Evolutionary conservation across 2,888 invertebrate species (phyloP).

Genomic region (Apamea epomidion): DNA sequence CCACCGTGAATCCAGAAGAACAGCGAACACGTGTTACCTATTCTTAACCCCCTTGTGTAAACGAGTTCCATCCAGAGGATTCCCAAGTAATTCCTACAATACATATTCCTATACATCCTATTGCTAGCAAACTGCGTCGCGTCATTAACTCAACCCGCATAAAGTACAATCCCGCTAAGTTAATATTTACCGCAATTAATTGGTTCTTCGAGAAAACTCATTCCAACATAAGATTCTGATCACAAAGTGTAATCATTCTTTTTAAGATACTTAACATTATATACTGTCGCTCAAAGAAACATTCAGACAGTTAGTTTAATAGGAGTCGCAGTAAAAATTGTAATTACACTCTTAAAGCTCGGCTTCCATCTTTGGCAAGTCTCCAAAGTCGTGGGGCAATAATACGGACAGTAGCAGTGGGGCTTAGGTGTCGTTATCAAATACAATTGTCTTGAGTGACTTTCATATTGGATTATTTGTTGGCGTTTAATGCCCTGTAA

Average conservation of each 20-base stretch:
- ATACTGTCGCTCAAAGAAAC: slow-evolving; percentile 53
- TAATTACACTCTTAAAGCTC: slow-evolving; percentile 56
- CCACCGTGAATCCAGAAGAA: too few relatives aligned
- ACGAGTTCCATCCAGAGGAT: too few relatives aligned
- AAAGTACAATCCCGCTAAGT: too few relatives aligned
- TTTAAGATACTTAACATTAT: slow-evolving; percentile 22
- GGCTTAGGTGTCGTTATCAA: slow-evolving; percentile 18
- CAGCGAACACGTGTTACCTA: too few relatives aligned
- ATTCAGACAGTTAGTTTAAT: slow-evolving; percentile 70
- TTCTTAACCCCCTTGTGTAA: too few relatives aligned
- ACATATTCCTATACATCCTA: too few relatives aligned
- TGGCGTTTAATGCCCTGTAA: background rate
- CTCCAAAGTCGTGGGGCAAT: slow-evolving; percentile 30
- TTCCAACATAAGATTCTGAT: too few relatives aligned
- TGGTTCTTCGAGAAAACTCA: too few relatives aligned
- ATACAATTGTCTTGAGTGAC: slow-evolving; percentile 20
- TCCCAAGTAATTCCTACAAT: too few relatives aligned
- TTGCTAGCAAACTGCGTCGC: too few relatives aligned
- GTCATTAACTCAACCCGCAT: too few relatives aligned
- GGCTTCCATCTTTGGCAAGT: slow-evolving; percentile 31
- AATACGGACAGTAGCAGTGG: background rate
- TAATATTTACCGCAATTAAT: too few relatives aligned
- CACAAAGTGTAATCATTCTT: background rate
- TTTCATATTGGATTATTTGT: background rate
- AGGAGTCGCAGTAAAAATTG: slow-evolving; percentile 62